phyloP scores from a whole-genome alignment of 2,113 vertebrate genomes.

The Himantopus leucocephalus region DNA sequence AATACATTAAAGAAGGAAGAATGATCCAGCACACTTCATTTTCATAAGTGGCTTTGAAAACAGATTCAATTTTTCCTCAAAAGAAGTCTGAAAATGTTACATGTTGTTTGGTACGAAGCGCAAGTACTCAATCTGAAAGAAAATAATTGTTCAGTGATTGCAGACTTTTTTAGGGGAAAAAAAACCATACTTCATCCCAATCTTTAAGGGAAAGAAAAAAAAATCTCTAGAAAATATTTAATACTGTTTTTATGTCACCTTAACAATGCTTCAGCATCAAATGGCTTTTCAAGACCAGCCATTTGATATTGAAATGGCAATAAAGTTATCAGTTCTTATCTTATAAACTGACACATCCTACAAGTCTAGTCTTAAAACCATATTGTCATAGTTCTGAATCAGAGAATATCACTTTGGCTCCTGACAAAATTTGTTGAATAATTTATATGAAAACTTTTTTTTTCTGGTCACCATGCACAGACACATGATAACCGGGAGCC shows the following conservation, averaged over 20 bases:
- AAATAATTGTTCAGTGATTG: not conserved
- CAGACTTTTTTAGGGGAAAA: not conserved
- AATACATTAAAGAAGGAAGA: not conserved
- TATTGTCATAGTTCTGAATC: not conserved
- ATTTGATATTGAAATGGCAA: not conserved
- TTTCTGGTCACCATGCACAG: not conserved
- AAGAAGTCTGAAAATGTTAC: not conserved
- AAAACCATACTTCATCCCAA: not conserved
- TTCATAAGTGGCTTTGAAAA: not conserved
- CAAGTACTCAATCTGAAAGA: not conserved
- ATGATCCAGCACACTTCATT: not conserved
- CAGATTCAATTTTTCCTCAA: slow-evolving; percentile 1
- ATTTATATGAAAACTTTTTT: not conserved
- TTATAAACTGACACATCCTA: not conserved
- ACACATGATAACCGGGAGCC: not conserved
- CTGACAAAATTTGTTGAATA: not conserved
- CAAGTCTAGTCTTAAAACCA: not conserved
- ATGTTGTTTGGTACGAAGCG: not conserved
- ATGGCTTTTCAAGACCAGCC: not conserved
- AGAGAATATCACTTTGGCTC: not conserved
- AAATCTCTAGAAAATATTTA: not conserved
- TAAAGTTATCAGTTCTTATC: not conserved
- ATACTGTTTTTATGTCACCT: not conserved
- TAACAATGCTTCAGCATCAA: slow-evolving; percentile 16
- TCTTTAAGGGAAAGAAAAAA: not conserved